Conservation (phyloP, 2,113 vertebrate genomes). For the Collichthys lucidus region DNA sequence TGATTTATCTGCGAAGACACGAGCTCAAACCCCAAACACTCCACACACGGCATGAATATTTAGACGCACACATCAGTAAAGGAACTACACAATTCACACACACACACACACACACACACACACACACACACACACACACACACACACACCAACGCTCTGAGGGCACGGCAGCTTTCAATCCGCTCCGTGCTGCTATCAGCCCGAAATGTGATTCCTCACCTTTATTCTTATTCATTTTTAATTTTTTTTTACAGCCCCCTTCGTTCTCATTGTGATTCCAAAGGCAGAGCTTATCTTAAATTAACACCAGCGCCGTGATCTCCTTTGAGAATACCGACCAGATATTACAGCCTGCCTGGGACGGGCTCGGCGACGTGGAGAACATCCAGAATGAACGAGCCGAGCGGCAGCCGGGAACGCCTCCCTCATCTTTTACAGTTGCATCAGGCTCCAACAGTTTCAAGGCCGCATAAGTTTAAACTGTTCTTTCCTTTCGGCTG, state of each 20-base stretch:
- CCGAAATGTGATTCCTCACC: constrained; percentile 65
- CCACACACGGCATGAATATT: constrained; percentile 50
- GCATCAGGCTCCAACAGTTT: not conserved
- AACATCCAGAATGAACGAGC: constrained; percentile 46
- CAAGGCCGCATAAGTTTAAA: not conserved
- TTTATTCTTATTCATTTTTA: constrained; percentile 61
- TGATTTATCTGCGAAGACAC: constrained; percentile 66
- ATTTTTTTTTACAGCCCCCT: constrained; percentile 59
- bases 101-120: constrained; percentile 4
- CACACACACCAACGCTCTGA: constrained; percentile 28
- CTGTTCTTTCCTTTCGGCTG: not conserved
- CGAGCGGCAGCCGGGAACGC: not conserved
- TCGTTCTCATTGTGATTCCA: constrained; percentile 69
- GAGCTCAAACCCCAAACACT: constrained; percentile 20
- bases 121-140: constrained; percentile 9
- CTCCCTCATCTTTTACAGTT: not conserved
- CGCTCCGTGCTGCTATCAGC: constrained; percentile 47
- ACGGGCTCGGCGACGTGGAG: constrained; percentile 51
- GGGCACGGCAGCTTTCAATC: constrained; percentile 50
- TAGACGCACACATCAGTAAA: constrained; percentile 1
- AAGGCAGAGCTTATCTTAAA: constrained; percentile 69
- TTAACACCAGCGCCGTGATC: constrained; percentile 56
- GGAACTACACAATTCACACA: not conserved
- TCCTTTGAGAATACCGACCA: constrained; percentile 64
- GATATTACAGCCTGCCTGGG: constrained; percentile 57